A percentile compares a stretch with the other conserved stretches of the same genome.
Conservation (phyloP, 2,797 vertebrate species). For the Sebastes umbrosus region DNA sequence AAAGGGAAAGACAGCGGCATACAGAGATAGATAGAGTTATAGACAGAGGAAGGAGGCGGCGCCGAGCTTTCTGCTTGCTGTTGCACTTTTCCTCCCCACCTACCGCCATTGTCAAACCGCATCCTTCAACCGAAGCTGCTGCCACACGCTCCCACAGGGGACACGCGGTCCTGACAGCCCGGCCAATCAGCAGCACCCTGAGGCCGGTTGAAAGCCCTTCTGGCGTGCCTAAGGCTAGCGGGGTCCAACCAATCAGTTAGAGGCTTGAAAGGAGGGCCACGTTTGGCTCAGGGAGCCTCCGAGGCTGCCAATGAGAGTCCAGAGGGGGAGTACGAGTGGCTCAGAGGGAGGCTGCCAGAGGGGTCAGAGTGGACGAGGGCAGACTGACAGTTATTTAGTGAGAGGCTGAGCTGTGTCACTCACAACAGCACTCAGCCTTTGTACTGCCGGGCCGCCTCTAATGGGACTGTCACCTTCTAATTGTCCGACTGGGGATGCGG, state of each 20-base stretch:
- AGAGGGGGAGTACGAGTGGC: conserved; percentile 55
- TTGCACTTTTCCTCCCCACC: conserved; percentile 50
- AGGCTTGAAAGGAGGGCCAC: conserved; percentile 69
- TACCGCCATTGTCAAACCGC: conserved; percentile 53
- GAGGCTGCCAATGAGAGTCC: conserved; percentile 67
- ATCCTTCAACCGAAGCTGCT: conserved; percentile 51
- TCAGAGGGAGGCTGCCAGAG: conserved; percentile 70
- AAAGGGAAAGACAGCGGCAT: conserved; percentile 1
- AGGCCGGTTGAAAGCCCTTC: conserved; percentile 72
- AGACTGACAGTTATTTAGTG: conserved; percentile 78
- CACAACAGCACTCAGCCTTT: conserved; percentile 67
- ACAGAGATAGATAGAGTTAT: not conserved
- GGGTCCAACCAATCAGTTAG: conserved; percentile 70
- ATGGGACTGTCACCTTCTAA: conserved; percentile 79
- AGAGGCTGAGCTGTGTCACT: conserved; percentile 70
- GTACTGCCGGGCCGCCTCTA: conserved; percentile 59
- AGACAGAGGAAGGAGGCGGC: not conserved
- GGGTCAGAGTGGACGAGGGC: conserved; percentile 69
- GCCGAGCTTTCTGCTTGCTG: conserved; percentile 46
- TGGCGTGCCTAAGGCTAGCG: conserved; percentile 68
- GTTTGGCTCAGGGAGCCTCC: conserved; percentile 64
- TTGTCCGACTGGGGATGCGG: conserved; percentile 64
- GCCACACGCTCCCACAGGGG: conserved; percentile 45
- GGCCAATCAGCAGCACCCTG: conserved; percentile 74
- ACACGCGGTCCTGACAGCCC: conserved; percentile 47